A percentile compares a stretch with the other conserved stretches of the same genome.
These are phyloP conservation scores for Dryobotodes eremita DNA, from an alignment of 2,888 invertebrate genomes.

Conservation along the genomic window DNA sequence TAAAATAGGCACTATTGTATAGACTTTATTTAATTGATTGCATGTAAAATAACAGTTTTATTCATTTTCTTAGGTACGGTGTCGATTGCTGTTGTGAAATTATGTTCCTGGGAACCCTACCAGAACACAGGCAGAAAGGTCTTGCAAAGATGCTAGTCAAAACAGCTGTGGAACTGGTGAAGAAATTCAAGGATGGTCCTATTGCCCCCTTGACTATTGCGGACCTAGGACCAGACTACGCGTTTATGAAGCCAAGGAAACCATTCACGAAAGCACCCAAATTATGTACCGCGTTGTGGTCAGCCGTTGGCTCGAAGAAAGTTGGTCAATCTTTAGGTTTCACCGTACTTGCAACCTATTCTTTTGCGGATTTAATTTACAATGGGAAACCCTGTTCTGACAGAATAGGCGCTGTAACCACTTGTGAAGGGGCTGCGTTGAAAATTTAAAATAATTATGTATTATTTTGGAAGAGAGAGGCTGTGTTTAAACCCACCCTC, in stretches of 20 bases:
- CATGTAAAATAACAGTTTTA: neutral
- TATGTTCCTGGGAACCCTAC: constrained; percentile 92
- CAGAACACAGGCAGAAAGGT: constrained; percentile 87
- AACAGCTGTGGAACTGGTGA: constrained; percentile 89
- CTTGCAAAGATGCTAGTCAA: constrained; percentile 89
- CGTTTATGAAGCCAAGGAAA: constrained; percentile 53
- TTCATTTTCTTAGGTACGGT: constrained; percentile 82
- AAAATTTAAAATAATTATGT: constrained; percentile 9
- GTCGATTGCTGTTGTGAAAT: constrained; percentile 92
- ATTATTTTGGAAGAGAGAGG: too few species aligned
- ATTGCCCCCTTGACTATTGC: constrained; percentile 76
- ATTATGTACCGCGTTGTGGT: constrained; percentile 38
- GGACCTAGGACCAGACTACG: constrained; percentile 84
- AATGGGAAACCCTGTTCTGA: constrained; percentile 46
- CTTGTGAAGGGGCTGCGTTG: constrained; percentile 45
- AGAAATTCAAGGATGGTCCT: constrained; percentile 82
- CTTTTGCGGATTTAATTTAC: constrained; percentile 30
- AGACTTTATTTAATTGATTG: too few species aligned
- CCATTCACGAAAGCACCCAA: constrained; percentile 33
- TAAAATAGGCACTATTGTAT: too few species aligned
- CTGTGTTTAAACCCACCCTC: neutral
- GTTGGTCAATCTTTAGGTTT: constrained; percentile 42
- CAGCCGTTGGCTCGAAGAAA: constrained; percentile 49
- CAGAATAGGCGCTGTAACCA: constrained; percentile 40
- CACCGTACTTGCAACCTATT: constrained; percentile 7